phyloP scores from a whole-genome alignment of 1,140 invertebrate species.

The Scylla paramamosain region DNA sequence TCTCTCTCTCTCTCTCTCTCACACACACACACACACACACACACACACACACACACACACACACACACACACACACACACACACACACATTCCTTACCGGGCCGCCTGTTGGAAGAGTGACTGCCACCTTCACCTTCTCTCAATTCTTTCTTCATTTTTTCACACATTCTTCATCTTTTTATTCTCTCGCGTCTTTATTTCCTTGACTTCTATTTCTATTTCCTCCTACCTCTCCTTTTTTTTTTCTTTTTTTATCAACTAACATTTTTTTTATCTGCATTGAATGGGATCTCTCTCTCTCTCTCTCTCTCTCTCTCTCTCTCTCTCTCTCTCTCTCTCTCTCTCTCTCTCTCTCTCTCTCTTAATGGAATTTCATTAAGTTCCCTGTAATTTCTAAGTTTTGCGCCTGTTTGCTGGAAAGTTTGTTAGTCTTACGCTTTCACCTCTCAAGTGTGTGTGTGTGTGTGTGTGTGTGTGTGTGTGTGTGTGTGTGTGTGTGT shows the following conservation, averaged over 20 bases:
- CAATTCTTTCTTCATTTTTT: neutral
- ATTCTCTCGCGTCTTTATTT: neutral
- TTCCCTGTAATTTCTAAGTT: too few relatives aligned
- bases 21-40: neutral
- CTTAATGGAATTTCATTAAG: neutral
- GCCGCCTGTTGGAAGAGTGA: neutral
- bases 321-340: slow-evolving; percentile 28
- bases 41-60: too few relatives aligned
- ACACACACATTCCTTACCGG: neutral
- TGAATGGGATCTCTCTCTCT: neutral
- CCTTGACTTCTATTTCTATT: neutral
- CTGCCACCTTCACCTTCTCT: slow-evolving; percentile 7
- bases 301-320: neutral
- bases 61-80: too few relatives aligned
- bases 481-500: too few relatives aligned
- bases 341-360: neutral
- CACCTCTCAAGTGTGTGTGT: too few relatives aligned
- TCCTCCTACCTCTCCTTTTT: neutral
- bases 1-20: slow-evolving; percentile 12
- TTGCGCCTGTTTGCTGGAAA: too few relatives aligned
- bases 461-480: too few relatives aligned
- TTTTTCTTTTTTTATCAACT: neutral
- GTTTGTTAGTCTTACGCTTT: too few relatives aligned
- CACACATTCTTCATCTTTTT: too few relatives aligned
- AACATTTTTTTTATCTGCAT: neutral